Conservation (phyloP, 2,797 vertebrate genomes). For the Loriculus beryllinus region DNA sequence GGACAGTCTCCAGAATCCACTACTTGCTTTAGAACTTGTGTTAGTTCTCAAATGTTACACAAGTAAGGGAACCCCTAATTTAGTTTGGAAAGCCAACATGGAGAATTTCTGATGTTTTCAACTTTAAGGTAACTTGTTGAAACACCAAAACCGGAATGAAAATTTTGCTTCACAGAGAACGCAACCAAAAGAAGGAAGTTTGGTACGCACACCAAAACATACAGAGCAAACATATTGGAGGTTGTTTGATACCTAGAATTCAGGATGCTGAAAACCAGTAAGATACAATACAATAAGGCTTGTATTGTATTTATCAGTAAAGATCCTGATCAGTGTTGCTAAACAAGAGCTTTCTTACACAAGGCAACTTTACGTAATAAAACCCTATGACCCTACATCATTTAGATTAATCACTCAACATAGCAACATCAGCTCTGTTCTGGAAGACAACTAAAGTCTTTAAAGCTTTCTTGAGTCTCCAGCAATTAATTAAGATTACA, state of each 20-base stretch:
- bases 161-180: neutral
- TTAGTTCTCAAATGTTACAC: neutral
- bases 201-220: neutral
- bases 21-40: neutral
- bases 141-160: neutral
- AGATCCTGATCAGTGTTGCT: neutral
- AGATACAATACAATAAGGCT: slow-evolving; percentile 19
- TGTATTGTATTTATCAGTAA: slow-evolving; percentile 25
- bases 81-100: neutral
- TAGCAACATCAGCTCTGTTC: neutral
- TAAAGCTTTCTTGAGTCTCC: neutral
- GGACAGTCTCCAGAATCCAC: neutral
- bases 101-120: neutral
- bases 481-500: neutral
- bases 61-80: neutral
- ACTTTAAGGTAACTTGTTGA: neutral
- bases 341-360: neutral
- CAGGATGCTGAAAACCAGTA: neutral
- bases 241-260: neutral
- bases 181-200: neutral
- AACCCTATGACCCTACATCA: neutral
- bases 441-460: neutral
- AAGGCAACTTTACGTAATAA: neutral
- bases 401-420: neutral
- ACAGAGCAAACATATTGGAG: neutral